Base-by-base conservation (phyloP, 1,140 invertebrate genomes). In the Lasioglossum albipes region DNA sequence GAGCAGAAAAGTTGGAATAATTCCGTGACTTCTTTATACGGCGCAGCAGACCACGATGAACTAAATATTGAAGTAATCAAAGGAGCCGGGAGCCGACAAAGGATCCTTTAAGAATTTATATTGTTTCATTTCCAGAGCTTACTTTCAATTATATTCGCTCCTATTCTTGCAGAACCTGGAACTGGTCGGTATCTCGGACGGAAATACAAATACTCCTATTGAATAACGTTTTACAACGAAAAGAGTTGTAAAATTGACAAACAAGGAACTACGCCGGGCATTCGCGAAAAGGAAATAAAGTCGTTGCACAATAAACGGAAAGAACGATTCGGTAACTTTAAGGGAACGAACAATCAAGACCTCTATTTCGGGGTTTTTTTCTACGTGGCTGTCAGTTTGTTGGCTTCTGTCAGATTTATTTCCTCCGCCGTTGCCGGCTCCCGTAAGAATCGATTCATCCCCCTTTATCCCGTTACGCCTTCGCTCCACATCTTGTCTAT, bases 91-190 rank as follows among this genome's bases (percentile, higher is more conserved):
- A 16, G 31, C n/a, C 16, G 42, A 4, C 27, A 54, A 10, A 20
- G 9, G 27, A 41, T 71, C 45, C 52, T 79, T 79, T 73, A 54
- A 73, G 76, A 79, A 79, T 79, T 79, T 79, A 79, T 79, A 79
- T 79, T 79, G 69, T 73, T 73, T 73, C 76, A 73, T 79, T 79
- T 45, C 22, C 45, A 31, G 31, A 65, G 76, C 72, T 79, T 79
- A 65, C 52, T 66, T 79, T 79, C 65, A 79, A 79, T 79, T 73
- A 65, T n/a, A 12, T 27, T 16, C n/a, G 42, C 54, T 20, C 31
- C 52, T 54, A 54, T 54, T 54, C 52, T 54, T 54, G 0, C 0
- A 10, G 13, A 13, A 49, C 45, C 45, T 49, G 10, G 45, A 12
- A 10, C 45, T 49, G 45, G 13, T 10, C 45, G 45, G 36, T 12